These are phyloP conservation scores for Megaceryle maxima DNA, from an alignment of 2,113 vertebrate genomes.

Conservation along the genomic window DNA sequence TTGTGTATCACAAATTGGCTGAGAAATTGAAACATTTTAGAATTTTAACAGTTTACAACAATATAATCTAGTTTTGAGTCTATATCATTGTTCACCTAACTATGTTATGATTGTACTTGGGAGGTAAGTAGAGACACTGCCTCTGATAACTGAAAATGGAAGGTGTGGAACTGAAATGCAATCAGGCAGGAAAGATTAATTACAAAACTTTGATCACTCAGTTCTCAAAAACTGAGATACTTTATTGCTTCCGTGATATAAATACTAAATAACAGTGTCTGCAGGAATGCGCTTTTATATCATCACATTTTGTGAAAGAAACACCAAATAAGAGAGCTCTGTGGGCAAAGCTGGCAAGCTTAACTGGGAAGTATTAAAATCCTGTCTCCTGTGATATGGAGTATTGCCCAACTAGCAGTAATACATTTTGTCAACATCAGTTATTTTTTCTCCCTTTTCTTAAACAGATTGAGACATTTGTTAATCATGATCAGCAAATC, in stretches of 20 bases:
- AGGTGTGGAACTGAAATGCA: constrained; percentile 29
- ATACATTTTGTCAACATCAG: background rate
- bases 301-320: constrained; percentile 11
- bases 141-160: constrained; percentile 33
- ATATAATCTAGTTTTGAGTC: background rate
- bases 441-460: background rate
- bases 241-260: background rate
- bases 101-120: background rate
- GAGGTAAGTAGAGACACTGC: background rate
- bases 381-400: background rate
- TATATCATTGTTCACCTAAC: background rate
- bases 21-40: background rate
- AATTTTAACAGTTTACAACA: background rate
- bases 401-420: background rate
- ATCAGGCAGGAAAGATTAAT: constrained; percentile 54
- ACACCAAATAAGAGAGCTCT: background rate
- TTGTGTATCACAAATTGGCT: background rate
- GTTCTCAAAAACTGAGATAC: constrained; percentile 2
- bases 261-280: constrained; percentile 16
- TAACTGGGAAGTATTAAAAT: background rate
- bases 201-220: constrained; percentile 20
- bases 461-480: background rate
- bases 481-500: background rate
- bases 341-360: background rate
- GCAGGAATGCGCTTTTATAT: background rate